Evolutionary conservation across 2,797 vertebrate species (phyloP), one percentile per base, ranked within the genome.

Genomic region (Chelon labrosus): DNA sequence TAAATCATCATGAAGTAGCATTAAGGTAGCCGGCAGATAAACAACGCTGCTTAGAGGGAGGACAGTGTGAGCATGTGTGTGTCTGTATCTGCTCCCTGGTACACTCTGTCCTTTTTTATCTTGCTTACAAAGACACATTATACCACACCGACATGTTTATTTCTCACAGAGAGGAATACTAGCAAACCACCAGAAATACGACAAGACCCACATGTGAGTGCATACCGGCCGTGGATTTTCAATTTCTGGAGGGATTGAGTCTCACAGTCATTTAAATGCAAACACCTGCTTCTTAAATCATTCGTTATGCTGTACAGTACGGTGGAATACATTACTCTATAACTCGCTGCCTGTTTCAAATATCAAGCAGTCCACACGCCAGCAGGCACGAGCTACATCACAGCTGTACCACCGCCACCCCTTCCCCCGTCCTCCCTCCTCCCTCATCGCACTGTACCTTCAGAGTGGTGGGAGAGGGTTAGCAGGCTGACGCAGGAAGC

Each of bases 401-500:
- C 69, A 75, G 77, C 62, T 75, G 72, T 68, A 59, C 37, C 70
- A 47, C 62, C 44, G 65, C 42, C 22, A 5, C 0, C 35, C 46
- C 16, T 17, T 16, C 5, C 12, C 38, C 41, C 16, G 2, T 2
- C 0, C 25, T 3, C 37, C 56, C 0, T 22, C 20, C 37, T 2
- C 25, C 37, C 20, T 53, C 41, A 3, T 20, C 10, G 1, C 56
- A 49, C 42, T 92, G 85, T 96, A 98, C 98, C 98, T 97, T 99
- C 97, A 3, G 97, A 99, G 91, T 99, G 97, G 90, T 99, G 97
- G 65, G 97, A 99, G 66, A 99, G 94, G 4, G 98, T 99, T 77
- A 99, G 96, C 86, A 99, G 94, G 91, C 97, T 99, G 92, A 99
- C 98, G 7, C 98, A 99, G 68, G 98, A 99, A 11, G 97, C 98